Evolutionary conservation across 2,113 vertebrate species (phyloP), one percentile per base, ranked within the genome.

Genomic region (Dicerorhinus sumatrensis): DNA sequence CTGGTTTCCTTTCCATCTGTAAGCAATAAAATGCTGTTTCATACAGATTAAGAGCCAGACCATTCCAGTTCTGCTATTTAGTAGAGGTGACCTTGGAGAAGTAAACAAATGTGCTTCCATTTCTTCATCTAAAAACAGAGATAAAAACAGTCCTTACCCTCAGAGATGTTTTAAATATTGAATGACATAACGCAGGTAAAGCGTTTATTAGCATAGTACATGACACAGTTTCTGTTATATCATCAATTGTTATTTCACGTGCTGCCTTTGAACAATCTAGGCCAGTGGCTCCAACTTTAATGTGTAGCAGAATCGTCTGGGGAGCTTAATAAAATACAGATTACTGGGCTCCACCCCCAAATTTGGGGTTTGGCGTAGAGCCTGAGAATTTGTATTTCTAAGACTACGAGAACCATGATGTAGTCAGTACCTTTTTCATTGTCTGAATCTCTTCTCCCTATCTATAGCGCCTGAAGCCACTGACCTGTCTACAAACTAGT

Each of bases 51-150:
- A 75, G 51, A 87, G 17, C 17, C n/a, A 75, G 48, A 58, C 16
- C 51, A 63, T 69, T 33, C 36, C 9, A 81, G 36, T n/a, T 80
- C 73, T 80, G 72, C 33, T 62, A 42, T 86, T 76, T 72, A 96
- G 77, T 48, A 84, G n/a, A 67, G 54, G 42, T 75, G 82, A 70
- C n/a, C 56, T 63, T 81, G 29, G 54, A 65, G 39, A 94, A 65
- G 51, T 42, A 85, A 93, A 87, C 81, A 89, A 85, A 70, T 39
- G 21, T n/a, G 18, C n/a, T 87, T 87, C 46, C 33, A 62, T 39
- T 90, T 95, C 79, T 60, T 86, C n/a, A 82, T 67, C 75, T 82
- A 51, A 94, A 96, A 58, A 62, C 13, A 79, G 46, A 56, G 18
- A 42, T 31, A 88, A 69, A 76, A 91, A 48, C 18, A 79, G 89